Evolutionary conservation across 1,140 invertebrate genomes (phyloP), one percentile per base, ranked within the genome.

Genomic region (Heterodera schachtii): DNA sequence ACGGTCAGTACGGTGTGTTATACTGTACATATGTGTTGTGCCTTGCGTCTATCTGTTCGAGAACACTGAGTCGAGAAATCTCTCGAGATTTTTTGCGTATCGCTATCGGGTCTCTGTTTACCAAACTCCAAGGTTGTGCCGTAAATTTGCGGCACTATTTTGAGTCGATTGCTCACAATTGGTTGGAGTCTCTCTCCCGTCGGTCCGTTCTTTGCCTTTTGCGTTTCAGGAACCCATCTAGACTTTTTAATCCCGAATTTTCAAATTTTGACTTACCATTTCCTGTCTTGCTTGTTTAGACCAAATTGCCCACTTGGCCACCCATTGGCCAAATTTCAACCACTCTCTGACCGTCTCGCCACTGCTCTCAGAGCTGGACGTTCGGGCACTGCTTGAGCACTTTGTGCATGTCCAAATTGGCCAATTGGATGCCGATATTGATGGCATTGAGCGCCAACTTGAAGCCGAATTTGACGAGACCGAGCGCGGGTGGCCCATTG

Each of bases 351-450:
- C 84, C n/a, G 86, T 89, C 3, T 86, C 88, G 21, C 79, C 82
- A 19, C 73, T 89, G 41, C 85, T 90, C 16, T 87, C 86, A 11
- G 89, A 90, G 70, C 80, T 80, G 16, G 88, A 89, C 75, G 85
- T 84, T 8, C 67, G 31, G 41, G 69, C 89, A 13, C 81, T 89
- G n/a, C 84, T 88, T 47, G 76, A 85, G 44, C 89, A 90, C 69
- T 89, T 89, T 78, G 60, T 89, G 8, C 41, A 67, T 57, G 88
- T 89, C 19, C 88, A 89, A 83, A 77, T 89, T 21, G 80, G 13
- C 4, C 73, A 76, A 69, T n/a, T 88, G n/a, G 82, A 84, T 19
- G 75, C 77, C 57, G 78, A 86, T 69, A 86, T 90, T 16, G 79
- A 69, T 52, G 16, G 78, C 79, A 47, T 78, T 81, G 41, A 5